phyloP scores from a whole-genome alignment of 2,888 invertebrate genomes.

The Emmelina monodactyla region DNA sequence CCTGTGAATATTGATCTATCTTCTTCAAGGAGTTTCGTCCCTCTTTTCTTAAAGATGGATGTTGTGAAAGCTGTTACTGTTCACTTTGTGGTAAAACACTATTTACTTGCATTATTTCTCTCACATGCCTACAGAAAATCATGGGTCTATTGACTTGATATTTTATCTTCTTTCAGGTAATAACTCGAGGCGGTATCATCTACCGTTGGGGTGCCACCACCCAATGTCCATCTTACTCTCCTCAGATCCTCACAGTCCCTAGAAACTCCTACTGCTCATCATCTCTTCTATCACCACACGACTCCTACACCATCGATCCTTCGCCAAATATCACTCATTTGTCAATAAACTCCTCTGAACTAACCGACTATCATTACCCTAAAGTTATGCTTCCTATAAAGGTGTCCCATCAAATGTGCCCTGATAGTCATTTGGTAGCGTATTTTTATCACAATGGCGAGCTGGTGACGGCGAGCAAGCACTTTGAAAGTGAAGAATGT shows the following conservation, averaged over 20 bases:
- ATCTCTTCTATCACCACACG: background rate
- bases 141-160: no score
- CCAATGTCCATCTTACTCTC: constrained; percentile 39
- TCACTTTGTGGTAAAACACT: constrained; percentile 39
- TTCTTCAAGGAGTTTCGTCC: constrained; percentile 31
- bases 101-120: no score
- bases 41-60: constrained; percentile 35
- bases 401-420: constrained; percentile 58
- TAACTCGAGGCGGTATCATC: constrained; percentile 51
- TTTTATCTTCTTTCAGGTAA: constrained; percentile 35
- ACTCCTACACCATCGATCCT: background rate
- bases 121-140: no score
- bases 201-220: constrained; percentile 57
- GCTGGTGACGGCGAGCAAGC: constrained; percentile 61
- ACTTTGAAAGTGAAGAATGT: constrained; percentile 63
- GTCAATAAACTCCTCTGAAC: background rate
- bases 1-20: constrained; percentile 28
- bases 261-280: constrained; percentile 28
- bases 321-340: background rate
- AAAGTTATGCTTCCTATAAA: constrained; percentile 48
- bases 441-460: constrained; percentile 66
- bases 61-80: constrained; percentile 36
- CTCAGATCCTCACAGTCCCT: constrained; percentile 27
- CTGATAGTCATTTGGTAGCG: constrained; percentile 57
- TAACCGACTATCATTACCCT: constrained; percentile 21